Evolutionary conservation across 2,888 invertebrate species (phyloP), one percentile per base, ranked within the genome.

Genomic region (Metallyticus violacea): DNA sequence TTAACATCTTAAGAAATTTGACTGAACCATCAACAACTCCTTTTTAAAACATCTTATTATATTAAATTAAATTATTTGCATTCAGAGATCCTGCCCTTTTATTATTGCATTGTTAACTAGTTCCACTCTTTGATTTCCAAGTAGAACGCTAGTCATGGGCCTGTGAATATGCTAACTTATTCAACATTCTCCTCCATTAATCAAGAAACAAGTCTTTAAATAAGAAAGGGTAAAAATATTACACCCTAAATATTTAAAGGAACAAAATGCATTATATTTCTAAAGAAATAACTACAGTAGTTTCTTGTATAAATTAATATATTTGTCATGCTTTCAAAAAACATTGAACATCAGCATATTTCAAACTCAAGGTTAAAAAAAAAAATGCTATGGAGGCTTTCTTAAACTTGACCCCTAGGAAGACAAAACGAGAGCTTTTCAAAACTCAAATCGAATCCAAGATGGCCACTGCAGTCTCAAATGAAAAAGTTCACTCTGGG

Each of bases 381-480:
- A 79, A 81, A 83, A 77, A 83, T 83, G 77, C 83, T 77, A 82
- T 77, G 81, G 87, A 85, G 87, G 87, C 81, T 80, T 83, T 81
- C 87, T 81, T 81, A 76, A 26, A 81, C 76, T 76, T 25, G 85
- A 85, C 88, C 87, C 84, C 85, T 84, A 86, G 88, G 88, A 88
- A 88, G 88, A 88, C 88, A 87, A 88, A 88, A 88, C 83, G 78
- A 88, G 87, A 87, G 88, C 85, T 88, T 87, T 82, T 85, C 62
- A 86, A 29, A 85, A 86, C 86, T 86, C 86, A 86, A 88, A 85
- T 85, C 86, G 85, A 87, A 87, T 86, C 81, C 86, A 86, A 87
- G 85, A 82, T 85, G 85, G 88, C 86, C 86, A 87, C 85, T 79
- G 86, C 88, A 88, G 88, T 88, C 88, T 88, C 86, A 86, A 88